phyloP scores from a whole-genome alignment of 2,888 invertebrate genomes.

The Mantis religiosa region DNA sequence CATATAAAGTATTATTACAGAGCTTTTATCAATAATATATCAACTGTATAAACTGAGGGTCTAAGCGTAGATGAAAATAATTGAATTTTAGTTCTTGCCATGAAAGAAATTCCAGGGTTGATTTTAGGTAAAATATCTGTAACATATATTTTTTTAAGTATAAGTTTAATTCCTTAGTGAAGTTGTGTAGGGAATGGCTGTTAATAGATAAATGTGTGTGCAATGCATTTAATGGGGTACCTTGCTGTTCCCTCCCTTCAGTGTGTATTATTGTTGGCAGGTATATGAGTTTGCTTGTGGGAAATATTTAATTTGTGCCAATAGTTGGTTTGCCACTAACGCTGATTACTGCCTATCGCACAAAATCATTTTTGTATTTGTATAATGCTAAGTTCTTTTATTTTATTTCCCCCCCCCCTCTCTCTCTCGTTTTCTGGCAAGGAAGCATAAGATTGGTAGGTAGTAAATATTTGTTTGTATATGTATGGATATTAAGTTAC shows the following conservation, averaged over 20 bases:
- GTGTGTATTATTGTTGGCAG: background rate
- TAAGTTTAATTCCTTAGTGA: constrained; percentile 7
- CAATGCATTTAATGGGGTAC: constrained; percentile 12
- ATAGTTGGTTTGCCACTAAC: background rate
- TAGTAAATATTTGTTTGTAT: background rate
- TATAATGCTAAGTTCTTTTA: background rate
- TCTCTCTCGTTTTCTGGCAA: background rate
- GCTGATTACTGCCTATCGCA: constrained; percentile 4
- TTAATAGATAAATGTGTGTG: constrained; percentile 3
- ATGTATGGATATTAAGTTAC: no score
- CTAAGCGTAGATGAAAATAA: background rate
- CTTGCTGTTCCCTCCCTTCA: background rate
- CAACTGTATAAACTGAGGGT: background rate
- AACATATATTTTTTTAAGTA: constrained; percentile 15
- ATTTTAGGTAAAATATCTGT: constrained; percentile 10
- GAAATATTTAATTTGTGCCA: background rate
- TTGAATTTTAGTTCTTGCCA: background rate
- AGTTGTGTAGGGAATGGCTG: constrained; percentile 10
- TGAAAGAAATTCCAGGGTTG: background rate
- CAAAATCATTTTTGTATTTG: background rate
- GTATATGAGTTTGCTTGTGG: background rate
- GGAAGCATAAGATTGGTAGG: background rate
- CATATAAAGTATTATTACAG: constrained; percentile 17
- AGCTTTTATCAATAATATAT: constrained; percentile 19
- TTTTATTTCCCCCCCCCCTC: no score